Percentiles rank a stretch among this genome's conserved stretches.
Evolutionary conservation across 2,888 invertebrate genomes (phyloP).

Genomic region (Sinodicranocentrus sp.): DNA sequence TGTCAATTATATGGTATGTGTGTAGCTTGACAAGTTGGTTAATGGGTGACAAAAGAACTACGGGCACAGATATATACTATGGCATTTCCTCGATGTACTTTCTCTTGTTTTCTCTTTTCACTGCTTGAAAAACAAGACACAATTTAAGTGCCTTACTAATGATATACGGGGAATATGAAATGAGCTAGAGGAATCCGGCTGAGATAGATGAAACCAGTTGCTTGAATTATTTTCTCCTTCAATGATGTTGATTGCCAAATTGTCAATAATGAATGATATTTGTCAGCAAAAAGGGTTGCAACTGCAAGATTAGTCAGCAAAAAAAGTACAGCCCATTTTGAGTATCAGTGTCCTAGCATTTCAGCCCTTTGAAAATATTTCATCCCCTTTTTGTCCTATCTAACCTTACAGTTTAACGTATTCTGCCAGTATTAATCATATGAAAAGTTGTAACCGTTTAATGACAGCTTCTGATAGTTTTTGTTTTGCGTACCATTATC

Average conservation of each 20-base stretch:
- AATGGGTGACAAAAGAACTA: neutral
- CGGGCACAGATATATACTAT: neutral
- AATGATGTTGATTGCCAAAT: neutral
- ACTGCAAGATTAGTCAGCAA: neutral
- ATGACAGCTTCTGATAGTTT: neutral
- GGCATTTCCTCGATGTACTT: neutral
- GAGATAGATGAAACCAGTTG: neutral
- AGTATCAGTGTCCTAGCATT: neutral
- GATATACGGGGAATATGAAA: neutral
- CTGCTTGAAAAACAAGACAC: neutral
- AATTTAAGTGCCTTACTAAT: constrained; percentile 9
- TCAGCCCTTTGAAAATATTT: neutral
- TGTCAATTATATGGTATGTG: neutral
- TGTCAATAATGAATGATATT: neutral
- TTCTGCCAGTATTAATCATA: constrained; percentile 64
- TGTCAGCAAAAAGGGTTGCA: neutral
- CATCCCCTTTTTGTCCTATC: neutral
- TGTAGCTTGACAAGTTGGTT: neutral
- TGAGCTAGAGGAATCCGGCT: neutral
- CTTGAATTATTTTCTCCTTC: neutral
- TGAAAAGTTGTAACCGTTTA: neutral
- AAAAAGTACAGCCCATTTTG: neutral
- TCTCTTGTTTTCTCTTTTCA: constrained; percentile 4
- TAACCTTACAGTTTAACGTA: constrained; percentile 34
- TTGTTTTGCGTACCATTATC: neutral